phyloP scores from a whole-genome alignment of 1,140 invertebrate species.

The Philopotamus ludificatus region DNA sequence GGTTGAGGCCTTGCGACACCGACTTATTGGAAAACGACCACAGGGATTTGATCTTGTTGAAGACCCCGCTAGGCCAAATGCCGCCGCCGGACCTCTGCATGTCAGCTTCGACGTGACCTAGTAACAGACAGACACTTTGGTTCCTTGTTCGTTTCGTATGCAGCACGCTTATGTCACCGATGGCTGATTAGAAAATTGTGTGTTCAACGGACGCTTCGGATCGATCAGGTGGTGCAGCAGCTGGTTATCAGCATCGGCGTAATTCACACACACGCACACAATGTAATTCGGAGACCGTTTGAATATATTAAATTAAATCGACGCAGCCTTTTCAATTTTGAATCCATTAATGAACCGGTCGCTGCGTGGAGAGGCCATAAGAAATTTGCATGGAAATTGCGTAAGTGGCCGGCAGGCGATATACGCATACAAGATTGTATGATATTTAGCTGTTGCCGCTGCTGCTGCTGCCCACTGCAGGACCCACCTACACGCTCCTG shows the following conservation, averaged over 20 bases:
- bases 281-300: background rate
- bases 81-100: slow-evolving; percentile 52
- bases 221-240: background rate
- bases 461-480: background rate
- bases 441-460: slow-evolving; percentile 22
- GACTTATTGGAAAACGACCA: slow-evolving; percentile 75
- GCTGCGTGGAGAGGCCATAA: slow-evolving; percentile 45
- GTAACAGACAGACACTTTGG: no score
- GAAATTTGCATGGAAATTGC: slow-evolving; percentile 46
- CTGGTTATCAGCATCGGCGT: no score
- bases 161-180: no score
- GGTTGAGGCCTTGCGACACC: slow-evolving; percentile 73
- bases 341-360: slow-evolving; percentile 34
- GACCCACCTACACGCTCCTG: slow-evolving; percentile 12
- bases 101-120: no score
- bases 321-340: slow-evolving; percentile 23
- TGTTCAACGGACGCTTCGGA: no score
- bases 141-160: no score
- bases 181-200: no score
- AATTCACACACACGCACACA: background rate
- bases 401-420: slow-evolving; percentile 37
- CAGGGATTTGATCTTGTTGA: slow-evolving; percentile 82
- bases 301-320: slow-evolving; percentile 14
- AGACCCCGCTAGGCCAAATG: slow-evolving; percentile 74
- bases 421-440: slow-evolving; percentile 25